These are phyloP conservation scores for Ageneiosus marmoratus DNA, from an alignment of 2,113 vertebrate genomes.

Conservation along the genomic window DNA sequence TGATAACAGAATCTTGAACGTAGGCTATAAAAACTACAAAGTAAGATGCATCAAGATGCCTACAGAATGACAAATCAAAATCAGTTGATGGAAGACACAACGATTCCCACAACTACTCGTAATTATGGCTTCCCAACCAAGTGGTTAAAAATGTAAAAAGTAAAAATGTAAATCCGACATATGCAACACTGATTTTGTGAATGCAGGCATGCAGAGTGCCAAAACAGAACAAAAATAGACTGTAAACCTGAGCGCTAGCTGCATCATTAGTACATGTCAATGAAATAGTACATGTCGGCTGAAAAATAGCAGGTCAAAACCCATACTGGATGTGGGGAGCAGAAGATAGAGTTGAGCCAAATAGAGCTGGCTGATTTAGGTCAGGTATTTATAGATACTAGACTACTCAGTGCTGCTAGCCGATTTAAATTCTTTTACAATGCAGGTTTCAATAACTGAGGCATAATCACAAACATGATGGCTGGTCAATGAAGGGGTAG, in stretches of 20 bases:
- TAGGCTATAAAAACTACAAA: background rate
- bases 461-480: background rate
- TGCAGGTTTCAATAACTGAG: conserved; percentile 3
- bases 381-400: conserved; percentile 49
- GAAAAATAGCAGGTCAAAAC: conserved; percentile 49
- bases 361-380: conserved; percentile 43
- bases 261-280: conserved; percentile 21
- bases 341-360: conserved; percentile 35
- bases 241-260: background rate
- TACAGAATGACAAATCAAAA: background rate
- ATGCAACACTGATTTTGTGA: background rate
- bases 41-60: background rate
- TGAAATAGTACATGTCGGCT: conserved; percentile 21
- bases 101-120: background rate
- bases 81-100: background rate
- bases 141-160: background rate
- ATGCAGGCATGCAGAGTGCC: background rate
- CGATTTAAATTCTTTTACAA: background rate
- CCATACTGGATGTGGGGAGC: background rate
- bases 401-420: conserved; percentile 17
- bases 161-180: no score
- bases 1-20: background rate
- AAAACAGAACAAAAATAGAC: background rate
- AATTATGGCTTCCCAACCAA: background rate
- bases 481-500: background rate